Conservation (phyloP, 2,888 invertebrate genomes). For the Metallyticus violacea region DNA sequence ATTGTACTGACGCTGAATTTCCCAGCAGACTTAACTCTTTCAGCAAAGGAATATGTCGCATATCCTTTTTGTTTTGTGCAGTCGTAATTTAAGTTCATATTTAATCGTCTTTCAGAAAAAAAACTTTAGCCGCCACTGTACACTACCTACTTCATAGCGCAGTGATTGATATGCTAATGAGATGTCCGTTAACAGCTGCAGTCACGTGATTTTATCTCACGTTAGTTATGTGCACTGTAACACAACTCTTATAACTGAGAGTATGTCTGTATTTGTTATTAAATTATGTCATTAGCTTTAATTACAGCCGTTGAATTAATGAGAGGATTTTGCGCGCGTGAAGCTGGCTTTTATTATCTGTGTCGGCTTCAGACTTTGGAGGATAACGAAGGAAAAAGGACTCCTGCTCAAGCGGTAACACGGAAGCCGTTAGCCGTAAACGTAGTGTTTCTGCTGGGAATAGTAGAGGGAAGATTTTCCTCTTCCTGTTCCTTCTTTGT, state of each 20-base stretch:
- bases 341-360: neutral
- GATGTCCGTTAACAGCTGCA: neutral
- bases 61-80: no score
- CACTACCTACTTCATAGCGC: neutral
- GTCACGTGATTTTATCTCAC: neutral
- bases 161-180: neutral
- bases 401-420: neutral
- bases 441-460: neutral
- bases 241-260: neutral
- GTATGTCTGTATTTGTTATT: neutral
- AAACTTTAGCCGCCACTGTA: neutral
- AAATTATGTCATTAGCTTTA: neutral
- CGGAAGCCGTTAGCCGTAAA: neutral
- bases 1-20: no score
- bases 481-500: neutral
- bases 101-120: neutral
- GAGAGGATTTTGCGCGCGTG: neutral
- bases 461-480: neutral
- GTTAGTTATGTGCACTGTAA: neutral
- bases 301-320: neutral
- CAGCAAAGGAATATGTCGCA: no score
- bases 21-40: no score
- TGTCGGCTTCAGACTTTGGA: neutral
- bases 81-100: no score
- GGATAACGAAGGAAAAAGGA: neutral